A percentile compares a stretch with the other conserved stretches of the same genome.
Evolutionary conservation across 2,888 invertebrate genomes (phyloP).

Genomic region (Netelia fuscicornis): DNA sequence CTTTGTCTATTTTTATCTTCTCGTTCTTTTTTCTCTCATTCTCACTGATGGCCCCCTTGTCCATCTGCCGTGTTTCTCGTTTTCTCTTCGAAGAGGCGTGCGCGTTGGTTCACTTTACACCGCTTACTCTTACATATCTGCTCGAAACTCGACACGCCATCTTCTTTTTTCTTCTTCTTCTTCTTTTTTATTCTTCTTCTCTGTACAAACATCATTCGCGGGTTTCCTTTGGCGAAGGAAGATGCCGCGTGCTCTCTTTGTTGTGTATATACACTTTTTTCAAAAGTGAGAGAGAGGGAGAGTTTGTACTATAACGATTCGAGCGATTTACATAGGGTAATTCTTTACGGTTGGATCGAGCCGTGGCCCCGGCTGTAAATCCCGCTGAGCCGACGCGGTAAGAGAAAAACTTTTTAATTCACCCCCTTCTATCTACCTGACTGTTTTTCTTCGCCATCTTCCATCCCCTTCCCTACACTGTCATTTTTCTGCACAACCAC

Average conservation of each 20-base stretch:
- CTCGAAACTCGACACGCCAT: slow-evolving; percentile 55
- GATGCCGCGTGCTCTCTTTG: slow-evolving; percentile 66
- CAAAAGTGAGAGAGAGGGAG: slow-evolving; percentile 67
- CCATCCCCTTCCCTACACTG: slow-evolving; percentile 43
- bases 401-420: slow-evolving; percentile 75
- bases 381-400: slow-evolving; percentile 49
- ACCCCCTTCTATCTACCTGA: slow-evolving; percentile 46
- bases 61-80: neutral
- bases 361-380: slow-evolving; percentile 44
- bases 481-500: slow-evolving; percentile 61
- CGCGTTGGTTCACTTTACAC: slow-evolving; percentile 51
- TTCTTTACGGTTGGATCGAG: slow-evolving; percentile 71
- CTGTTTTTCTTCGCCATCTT: slow-evolving; percentile 41
- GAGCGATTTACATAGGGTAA: slow-evolving; percentile 79
- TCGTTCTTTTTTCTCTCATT: slow-evolving; percentile 24
- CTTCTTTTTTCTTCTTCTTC: slow-evolving; percentile 34
- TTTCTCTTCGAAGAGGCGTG: slow-evolving; percentile 34
- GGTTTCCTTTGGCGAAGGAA: slow-evolving; percentile 74
- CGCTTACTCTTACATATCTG: slow-evolving; percentile 56
- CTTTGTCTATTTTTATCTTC: slow-evolving; percentile 13
- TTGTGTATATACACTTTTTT: slow-evolving; percentile 55
- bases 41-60: neutral
- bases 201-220: slow-evolving; percentile 78
- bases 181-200: slow-evolving; percentile 21
- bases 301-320: slow-evolving; percentile 78